Evolutionary conservation across 2,113 vertebrate genomes (phyloP), one percentile per base, ranked within the genome.

Genomic region (Stegostoma tigrinum): DNA sequence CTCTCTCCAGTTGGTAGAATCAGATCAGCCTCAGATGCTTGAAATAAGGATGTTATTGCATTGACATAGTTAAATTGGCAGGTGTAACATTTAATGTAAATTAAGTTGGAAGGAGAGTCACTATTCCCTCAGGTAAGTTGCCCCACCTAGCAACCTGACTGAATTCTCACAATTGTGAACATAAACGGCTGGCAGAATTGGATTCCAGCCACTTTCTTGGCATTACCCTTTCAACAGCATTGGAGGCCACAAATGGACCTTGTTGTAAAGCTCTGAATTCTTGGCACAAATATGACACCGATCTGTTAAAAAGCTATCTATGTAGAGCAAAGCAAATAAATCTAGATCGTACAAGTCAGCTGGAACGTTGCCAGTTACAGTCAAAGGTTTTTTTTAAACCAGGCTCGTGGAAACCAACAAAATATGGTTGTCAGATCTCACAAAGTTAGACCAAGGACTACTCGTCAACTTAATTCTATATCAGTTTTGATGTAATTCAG

Each of bases 81-180:
- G 67, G 66, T 94, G 38, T 42, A 70, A 94, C 67, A 68, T 94
- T 94, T 70, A 38, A 70, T 94, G n/a, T 45, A 42, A 68, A 70
- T 24, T n/a, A 94, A 94, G 10, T 70, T 70, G 12, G 67, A 42
- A 70, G 42, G 42, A 70, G 24, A 70, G 93, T 45, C 67, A 68
- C 42, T 23, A 23, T 45, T 24, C 93, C 66, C 67, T 70, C 38
- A 48, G 67, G 67, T 94, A 94, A 42, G 38, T 42, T 94, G 66
- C 67, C 45, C 67, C 68, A 48, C 94, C 67, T 72, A 95, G 94
- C 94, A 72, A 72, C 68, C 24, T 70, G 17, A 72, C 64, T 68
- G 91, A 94, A 68, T 95, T 27, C 66, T 70, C 67, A 95, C 38
- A 95, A 95, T 45, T 21, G 24, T 75, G 38, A 70, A 95, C 67